A percentile compares a stretch with the other conserved stretches of the same genome.
Evolutionary conservation across 1,140 invertebrate genomes (phyloP).

Genomic region (Asbolus verrucosus): DNA sequence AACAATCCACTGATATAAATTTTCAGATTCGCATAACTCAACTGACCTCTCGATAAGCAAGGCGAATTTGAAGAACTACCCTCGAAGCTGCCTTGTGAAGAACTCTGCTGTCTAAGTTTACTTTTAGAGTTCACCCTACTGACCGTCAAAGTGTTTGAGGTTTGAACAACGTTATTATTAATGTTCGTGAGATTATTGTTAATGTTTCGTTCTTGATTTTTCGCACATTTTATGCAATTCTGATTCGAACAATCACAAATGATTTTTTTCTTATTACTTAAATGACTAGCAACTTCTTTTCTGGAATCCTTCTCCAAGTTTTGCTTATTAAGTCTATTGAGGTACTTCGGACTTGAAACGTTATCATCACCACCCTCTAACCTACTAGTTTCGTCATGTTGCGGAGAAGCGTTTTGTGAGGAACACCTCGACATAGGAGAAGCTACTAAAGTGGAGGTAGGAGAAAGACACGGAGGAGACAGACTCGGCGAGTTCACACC

Average conservation of each 20-base stretch:
- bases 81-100: conserved; percentile 73
- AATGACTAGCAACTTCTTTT: conserved; percentile 56
- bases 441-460: conserved; percentile 54
- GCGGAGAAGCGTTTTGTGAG: conserved; percentile 39
- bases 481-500: conserved; percentile 42
- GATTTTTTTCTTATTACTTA: conserved; percentile 37
- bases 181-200: conserved; percentile 61
- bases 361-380: not conserved
- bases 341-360: conserved; percentile 52
- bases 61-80: conserved; percentile 69
- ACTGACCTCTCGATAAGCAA: conserved; percentile 72
- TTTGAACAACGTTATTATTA: conserved; percentile 57
- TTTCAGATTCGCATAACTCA: not conserved
- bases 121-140: conserved; percentile 64
- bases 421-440: conserved; percentile 52
- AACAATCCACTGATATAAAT: conserved; percentile 50
- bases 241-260: conserved; percentile 58
- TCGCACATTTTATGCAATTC: conserved; percentile 59
- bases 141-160: conserved; percentile 65
- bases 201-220: conserved; percentile 56
- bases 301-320: conserved; percentile 38
- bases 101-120: conserved; percentile 73
- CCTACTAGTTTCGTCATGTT: conserved; percentile 37
- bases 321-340: conserved; percentile 46
- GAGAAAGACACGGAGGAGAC: conserved; percentile 51